Evolutionary conservation across 2,888 invertebrate genomes (phyloP).

Genomic region (Atethmia centrago): DNA sequence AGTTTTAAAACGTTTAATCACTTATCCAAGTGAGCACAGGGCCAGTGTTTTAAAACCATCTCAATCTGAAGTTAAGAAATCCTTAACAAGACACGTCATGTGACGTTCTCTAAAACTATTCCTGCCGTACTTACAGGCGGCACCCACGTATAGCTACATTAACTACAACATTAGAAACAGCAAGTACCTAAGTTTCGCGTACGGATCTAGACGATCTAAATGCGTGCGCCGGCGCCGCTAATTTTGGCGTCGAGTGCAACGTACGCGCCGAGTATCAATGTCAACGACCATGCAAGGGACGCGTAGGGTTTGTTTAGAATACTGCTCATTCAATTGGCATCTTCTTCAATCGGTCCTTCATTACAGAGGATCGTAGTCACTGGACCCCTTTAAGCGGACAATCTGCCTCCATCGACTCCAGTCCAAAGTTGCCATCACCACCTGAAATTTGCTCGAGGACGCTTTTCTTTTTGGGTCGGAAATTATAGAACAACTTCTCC

Average conservation of each 20-base stretch:
- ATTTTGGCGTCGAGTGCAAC: slow-evolving; percentile 65
- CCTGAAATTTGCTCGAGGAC: no score
- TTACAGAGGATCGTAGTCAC: no score
- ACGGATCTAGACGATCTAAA: slow-evolving; percentile 64
- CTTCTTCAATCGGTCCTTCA: no score
- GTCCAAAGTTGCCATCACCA: no score
- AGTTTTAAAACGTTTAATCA: background rate
- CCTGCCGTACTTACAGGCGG: background rate
- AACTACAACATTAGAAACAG: slow-evolving; percentile 40
- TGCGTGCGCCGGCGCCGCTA: slow-evolving; percentile 62
- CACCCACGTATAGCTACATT: background rate
- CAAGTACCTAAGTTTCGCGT: slow-evolving; percentile 54
- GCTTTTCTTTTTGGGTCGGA: no score
- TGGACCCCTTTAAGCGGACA: no score
- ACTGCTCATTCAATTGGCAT: slow-evolving; percentile 10
- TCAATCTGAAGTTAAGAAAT: no score
- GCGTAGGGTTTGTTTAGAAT: slow-evolving; percentile 47
- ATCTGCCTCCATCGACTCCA: no score
- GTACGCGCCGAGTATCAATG: slow-evolving; percentile 64
- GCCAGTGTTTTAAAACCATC: background rate
- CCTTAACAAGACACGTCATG: background rate
- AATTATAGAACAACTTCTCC: no score
- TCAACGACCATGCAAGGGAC: slow-evolving; percentile 65
- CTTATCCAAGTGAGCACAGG: background rate
- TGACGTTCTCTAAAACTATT: background rate